A percentile compares a stretch with the other conserved stretches of the same genome.
phyloP scores from a whole-genome alignment of 2,113 vertebrate species.

The Archilochus colubris region DNA sequence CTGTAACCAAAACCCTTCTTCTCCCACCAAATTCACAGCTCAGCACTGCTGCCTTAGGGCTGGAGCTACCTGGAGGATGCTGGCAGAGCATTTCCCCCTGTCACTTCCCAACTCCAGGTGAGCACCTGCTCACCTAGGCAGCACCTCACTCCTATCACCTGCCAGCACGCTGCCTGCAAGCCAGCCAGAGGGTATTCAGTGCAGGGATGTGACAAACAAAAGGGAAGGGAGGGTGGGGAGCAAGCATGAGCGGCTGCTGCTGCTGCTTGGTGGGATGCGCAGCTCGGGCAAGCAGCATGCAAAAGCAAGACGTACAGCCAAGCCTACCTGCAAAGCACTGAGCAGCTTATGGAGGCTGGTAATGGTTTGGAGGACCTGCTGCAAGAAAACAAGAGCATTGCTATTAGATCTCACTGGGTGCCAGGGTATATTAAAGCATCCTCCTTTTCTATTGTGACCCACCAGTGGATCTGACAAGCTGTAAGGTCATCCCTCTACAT shows the following conservation, averaged over 20 bases:
- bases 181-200: fast-evolving
- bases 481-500: not conserved
- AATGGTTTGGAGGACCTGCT: conserved; percentile 90
- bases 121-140: not conserved
- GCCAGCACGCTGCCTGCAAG: not conserved
- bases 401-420: conserved; percentile 10
- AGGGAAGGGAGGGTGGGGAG: not conserved
- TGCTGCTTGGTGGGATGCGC: not conserved
- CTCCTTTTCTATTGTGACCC: not conserved
- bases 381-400: not conserved
- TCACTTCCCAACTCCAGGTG: not conserved
- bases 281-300: not conserved
- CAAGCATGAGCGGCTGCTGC: fast-evolving
- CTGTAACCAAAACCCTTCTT: not conserved
- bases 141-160: not conserved
- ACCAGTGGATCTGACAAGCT: not conserved
- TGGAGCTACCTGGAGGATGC: not conserved
- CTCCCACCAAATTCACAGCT: not conserved
- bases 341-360: conserved; percentile 89
- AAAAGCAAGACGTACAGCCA: not conserved
- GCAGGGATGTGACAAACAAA: not conserved
- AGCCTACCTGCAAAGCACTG: conserved; percentile 87
- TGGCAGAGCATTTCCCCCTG: not conserved
- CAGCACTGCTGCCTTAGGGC: not conserved
- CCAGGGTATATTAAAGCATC: not conserved